Evolutionary conservation across 2,797 vertebrate genomes (phyloP), one percentile per base, ranked within the genome.

Genomic region (Xenentodon cancila): DNA sequence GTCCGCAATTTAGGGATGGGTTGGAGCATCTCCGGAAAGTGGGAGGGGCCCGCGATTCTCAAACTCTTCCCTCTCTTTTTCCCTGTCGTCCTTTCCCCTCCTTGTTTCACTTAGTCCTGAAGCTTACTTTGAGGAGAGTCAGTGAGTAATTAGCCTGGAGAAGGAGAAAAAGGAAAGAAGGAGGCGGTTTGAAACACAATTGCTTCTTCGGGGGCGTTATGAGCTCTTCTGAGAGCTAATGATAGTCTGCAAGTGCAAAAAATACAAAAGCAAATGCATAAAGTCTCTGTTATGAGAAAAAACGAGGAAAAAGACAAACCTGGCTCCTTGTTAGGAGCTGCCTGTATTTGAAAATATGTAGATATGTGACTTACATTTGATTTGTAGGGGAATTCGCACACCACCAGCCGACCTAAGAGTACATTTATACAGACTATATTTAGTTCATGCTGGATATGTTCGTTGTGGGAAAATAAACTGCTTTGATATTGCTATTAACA

Each of bases 1-100:
- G 92, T 66, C 68, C 71, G 68, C 56, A 84, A 82, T 89, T 89
- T 85, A 85, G 89, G 90, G 91, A 89, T 90, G 89, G 92, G 92
- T 86, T 73, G 81, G 85, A 90, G 90, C 88, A 91, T 90, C 89
- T 89, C 87, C 68, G 79, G 78, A 81, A 83, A 89, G 84, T 91
- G 80, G 93, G 92, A 84, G 92, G 92, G 85, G 82, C 84, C 71
- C 60, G 48, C 58, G 52, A 79, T 73, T 70, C 87, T 81, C 75
- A 78, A 85, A 87, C 82, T 84, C 81, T 90, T 77, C 80, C 75
- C 82, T 86, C 88, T 84, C 79, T 56, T 84, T 84, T 79, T 75
- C 73, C 62, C 68, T 71, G 57, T 74, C 64, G 69, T 66, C 70
- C 53, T 69, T 64, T 66, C 69, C 57, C 57, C 63, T 40, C 30